These are phyloP conservation scores for Coleophora deauratella DNA, from an alignment of 2,888 invertebrate species.

Conservation along the genomic window DNA sequence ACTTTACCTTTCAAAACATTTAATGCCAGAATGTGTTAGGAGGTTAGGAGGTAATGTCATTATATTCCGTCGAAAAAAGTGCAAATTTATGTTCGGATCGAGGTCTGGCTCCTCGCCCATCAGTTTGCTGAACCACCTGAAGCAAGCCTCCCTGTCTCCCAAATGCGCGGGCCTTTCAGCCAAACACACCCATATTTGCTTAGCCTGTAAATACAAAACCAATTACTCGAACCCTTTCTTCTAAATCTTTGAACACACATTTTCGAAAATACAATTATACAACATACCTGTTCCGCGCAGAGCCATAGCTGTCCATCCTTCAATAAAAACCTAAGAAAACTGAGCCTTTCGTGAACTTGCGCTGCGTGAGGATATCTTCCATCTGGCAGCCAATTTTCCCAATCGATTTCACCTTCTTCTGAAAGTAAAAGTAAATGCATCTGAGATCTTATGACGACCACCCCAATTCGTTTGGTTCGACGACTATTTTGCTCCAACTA, in stretches of 20 bases:
- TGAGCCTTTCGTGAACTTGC: slow-evolving; percentile 95
- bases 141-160: slow-evolving; percentile 96
- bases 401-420: slow-evolving; percentile 85
- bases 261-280: too few species aligned
- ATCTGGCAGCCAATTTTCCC: slow-evolving; percentile 85
- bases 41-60: slow-evolving; percentile 92
- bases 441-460: neutral
- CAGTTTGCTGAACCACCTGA: slow-evolving; percentile 97
- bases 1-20: slow-evolving; percentile 84
- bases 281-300: slow-evolving; percentile 92
- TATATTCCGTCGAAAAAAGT: slow-evolving; percentile 96
- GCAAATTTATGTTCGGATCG: slow-evolving; percentile 95
- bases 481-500: too few species aligned
- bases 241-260: too few species aligned
- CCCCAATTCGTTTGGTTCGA: too few species aligned
- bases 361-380: slow-evolving; percentile 92
- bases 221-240: too few species aligned
- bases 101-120: slow-evolving; percentile 98
- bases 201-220: slow-evolving; percentile 72
- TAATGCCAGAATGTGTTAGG: slow-evolving; percentile 95
- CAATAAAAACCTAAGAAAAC: slow-evolving; percentile 92
- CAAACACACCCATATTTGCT: slow-evolving; percentile 96
- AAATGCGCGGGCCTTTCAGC: slow-evolving; percentile 95
- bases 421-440: slow-evolving; percentile 21
- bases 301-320: slow-evolving; percentile 98